Evolutionary conservation across 92 coral and sea anemone genomes (phyloP).

Genomic region (Pocillopora grandis): DNA sequence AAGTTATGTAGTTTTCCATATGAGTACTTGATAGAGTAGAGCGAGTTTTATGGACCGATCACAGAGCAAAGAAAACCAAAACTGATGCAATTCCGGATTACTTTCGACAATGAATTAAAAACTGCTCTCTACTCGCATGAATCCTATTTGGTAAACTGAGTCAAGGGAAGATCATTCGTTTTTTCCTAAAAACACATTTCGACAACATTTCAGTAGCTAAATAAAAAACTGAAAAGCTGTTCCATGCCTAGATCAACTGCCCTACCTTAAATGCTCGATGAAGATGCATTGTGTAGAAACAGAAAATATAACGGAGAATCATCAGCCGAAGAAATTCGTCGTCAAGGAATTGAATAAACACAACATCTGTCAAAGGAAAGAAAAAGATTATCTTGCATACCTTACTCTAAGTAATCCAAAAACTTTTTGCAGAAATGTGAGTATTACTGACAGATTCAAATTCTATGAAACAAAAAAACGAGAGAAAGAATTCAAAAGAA

Average conservation of each 20-base stretch:
- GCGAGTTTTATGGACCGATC: too few relatives aligned
- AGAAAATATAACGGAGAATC: conserved; percentile 84
- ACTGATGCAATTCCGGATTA: neutral
- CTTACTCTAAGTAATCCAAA: neutral
- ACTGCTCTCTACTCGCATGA: neutral
- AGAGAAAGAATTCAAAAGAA: too few relatives aligned
- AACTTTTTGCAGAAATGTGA: neutral
- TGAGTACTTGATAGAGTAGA: too few relatives aligned
- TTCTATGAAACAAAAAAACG: too few relatives aligned
- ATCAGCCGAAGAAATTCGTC: conserved; percentile 90
- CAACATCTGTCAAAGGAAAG: conserved; percentile 63
- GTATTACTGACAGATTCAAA: too few relatives aligned
- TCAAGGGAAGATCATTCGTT: too few relatives aligned
- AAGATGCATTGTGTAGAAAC: conserved; percentile 86
- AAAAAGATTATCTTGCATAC: neutral
- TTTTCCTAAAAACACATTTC: too few relatives aligned
- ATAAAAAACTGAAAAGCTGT: neutral
- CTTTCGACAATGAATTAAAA: neutral
- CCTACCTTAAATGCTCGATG: conserved; percentile 96
- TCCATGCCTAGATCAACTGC: neutral
- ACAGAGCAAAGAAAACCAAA: too few relatives aligned
- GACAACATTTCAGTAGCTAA: neutral
- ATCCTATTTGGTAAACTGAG: neutral
- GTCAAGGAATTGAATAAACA: conserved; percentile 77
- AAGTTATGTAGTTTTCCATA: too few relatives aligned